phyloP scores from a whole-genome alignment of 2,888 invertebrate genomes.

The Drosophila yooni region DNA sequence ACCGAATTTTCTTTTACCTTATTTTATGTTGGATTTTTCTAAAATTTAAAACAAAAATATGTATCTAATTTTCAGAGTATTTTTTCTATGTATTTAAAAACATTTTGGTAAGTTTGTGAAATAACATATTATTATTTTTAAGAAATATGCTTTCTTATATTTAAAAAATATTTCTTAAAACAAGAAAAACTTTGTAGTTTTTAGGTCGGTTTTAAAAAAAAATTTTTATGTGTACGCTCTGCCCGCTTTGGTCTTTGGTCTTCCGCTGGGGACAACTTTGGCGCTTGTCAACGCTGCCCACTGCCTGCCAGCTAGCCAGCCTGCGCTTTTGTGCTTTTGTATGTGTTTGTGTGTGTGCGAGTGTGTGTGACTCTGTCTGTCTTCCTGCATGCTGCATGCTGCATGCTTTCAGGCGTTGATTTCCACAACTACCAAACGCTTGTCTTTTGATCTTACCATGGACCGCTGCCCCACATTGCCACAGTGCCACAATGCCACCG shows the following conservation, averaged over 20 bases:
- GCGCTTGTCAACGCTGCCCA: constrained; percentile 59
- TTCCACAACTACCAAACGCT: constrained; percentile 79
- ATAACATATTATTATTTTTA: too few species aligned
- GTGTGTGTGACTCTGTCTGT: constrained; percentile 9
- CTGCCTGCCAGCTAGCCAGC: constrained; percentile 37
- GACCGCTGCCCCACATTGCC: constrained; percentile 30
- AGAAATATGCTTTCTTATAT: too few species aligned
- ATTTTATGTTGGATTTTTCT: not conserved
- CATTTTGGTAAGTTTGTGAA: not conserved
- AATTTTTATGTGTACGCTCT: not conserved
- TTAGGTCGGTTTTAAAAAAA: not conserved
- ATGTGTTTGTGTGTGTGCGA: constrained; percentile 11
- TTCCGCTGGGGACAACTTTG: constrained; percentile 49
- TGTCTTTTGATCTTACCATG: constrained; percentile 77
- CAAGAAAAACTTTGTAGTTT: not conserved
- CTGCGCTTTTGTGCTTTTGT: constrained; percentile 44
- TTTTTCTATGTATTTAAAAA: not conserved
- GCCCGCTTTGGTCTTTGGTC: not conserved
- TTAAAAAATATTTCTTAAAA: not conserved
- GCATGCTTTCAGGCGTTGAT: constrained; percentile 75
- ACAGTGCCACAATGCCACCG: not conserved
- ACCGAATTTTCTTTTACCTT: not conserved
- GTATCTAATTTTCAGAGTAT: too few species aligned
- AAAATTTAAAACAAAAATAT: not conserved
- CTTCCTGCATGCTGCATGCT: constrained; percentile 37